Evolutionary conservation across 2,888 invertebrate species (phyloP).

Genomic region (Cheilosia variabilis): DNA sequence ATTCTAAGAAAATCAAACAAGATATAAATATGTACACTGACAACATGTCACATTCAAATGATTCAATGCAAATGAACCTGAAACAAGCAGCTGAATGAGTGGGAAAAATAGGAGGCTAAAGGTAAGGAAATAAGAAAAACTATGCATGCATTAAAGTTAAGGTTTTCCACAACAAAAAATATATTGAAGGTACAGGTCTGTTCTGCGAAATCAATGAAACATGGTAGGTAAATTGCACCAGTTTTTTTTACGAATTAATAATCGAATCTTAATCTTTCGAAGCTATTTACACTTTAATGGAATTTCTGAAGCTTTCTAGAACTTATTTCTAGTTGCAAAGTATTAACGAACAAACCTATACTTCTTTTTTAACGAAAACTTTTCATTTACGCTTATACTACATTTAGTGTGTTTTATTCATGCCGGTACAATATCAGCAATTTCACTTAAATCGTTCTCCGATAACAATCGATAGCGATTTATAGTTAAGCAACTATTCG

Average conservation of each 20-base stretch:
- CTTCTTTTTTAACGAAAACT: too few species aligned
- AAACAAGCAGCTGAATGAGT: conserved; percentile 43
- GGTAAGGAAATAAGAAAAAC: conserved; percentile 7
- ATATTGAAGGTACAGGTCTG: conserved; percentile 10
- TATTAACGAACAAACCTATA: too few species aligned
- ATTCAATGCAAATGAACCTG: conserved; percentile 46
- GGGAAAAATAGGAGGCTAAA: conserved; percentile 1
- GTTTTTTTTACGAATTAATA: background rate
- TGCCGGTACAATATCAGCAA: conserved; percentile 51
- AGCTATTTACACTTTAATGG: too few species aligned
- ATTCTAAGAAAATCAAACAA: conserved; percentile 40
- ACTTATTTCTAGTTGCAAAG: too few species aligned
- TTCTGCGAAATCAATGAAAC: background rate
- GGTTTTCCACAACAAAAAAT: conserved; percentile 17
- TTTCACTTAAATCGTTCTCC: conserved; percentile 68
- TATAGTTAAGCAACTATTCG: conserved; percentile 67
- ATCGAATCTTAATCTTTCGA: background rate
- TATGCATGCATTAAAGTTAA: conserved; percentile 32
- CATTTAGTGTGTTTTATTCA: conserved; percentile 5
- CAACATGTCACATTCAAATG: conserved; percentile 30
- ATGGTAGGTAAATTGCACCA: background rate
- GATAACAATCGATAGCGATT: conserved; percentile 69
- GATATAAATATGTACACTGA: conserved; percentile 30
- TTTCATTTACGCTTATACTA: too few species aligned
- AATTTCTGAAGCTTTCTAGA: too few species aligned